Evolutionary conservation across 2,888 invertebrate species (phyloP).

Genomic region (Eupithecia dodoneata): DNA sequence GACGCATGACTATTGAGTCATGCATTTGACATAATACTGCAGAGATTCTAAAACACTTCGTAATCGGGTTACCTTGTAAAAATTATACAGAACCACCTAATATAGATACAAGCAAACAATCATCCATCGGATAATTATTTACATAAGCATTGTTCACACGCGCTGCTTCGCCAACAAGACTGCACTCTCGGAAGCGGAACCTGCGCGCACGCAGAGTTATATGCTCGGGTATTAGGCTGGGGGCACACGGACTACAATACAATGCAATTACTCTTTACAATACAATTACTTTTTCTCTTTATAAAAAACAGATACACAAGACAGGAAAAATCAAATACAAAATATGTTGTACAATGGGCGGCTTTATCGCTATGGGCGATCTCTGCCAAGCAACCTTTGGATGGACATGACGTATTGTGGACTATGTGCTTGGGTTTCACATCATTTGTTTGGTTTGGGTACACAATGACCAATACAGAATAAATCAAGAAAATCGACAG

Average conservation of each 20-base stretch:
- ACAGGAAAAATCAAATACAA: too few species aligned
- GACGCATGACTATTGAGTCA: too few species aligned
- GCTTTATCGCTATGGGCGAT: too few species aligned
- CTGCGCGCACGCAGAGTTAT: slow-evolving; percentile 50
- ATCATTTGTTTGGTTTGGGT: not conserved
- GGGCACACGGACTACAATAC: not conserved
- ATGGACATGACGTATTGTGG: too few species aligned
- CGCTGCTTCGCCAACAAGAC: slow-evolving; percentile 52
- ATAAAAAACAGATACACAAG: too few species aligned
- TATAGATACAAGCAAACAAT: slow-evolving; percentile 16
- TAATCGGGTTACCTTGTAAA: not conserved
- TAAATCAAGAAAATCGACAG: not conserved
- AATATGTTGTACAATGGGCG: too few species aligned
- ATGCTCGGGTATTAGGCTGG: not conserved
- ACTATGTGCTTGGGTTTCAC: not conserved
- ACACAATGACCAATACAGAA: not conserved
- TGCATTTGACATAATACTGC: not conserved
- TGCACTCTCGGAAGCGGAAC: slow-evolving; percentile 72
- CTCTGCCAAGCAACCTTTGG: too few species aligned
- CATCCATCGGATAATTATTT: slow-evolving; percentile 23
- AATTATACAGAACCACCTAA: not conserved
- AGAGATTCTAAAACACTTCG: not conserved
- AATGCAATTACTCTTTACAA: too few species aligned
- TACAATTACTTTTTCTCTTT: too few species aligned
- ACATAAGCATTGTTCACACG: slow-evolving; percentile 50